Evolutionary conservation across 2,113 vertebrate genomes (phyloP).

Genomic region (Onychostruthus taczanowskii): DNA sequence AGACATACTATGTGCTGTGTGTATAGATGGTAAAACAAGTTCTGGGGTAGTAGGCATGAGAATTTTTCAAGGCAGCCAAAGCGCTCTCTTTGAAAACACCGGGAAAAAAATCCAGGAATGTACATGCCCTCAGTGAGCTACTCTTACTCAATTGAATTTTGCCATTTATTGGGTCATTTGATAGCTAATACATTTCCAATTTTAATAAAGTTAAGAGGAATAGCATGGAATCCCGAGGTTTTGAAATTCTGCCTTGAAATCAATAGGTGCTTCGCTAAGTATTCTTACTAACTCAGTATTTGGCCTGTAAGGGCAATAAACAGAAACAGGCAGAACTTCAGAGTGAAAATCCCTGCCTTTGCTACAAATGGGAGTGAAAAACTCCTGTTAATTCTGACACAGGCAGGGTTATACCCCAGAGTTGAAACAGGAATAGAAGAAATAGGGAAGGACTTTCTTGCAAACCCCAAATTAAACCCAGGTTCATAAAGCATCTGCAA

Average conservation of each 20-base stretch:
- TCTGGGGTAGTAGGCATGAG: not conserved
- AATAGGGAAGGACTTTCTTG: not conserved
- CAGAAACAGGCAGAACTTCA: slow-evolving; percentile 4
- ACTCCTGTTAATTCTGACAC: not conserved
- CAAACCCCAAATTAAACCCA: slow-evolving; percentile 36
- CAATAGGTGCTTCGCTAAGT: not conserved
- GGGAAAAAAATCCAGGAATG: not conserved
- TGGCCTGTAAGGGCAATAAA: not conserved
- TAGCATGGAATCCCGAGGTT: not conserved
- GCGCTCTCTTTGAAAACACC: not conserved
- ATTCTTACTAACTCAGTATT: not conserved
- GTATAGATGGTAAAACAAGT: not conserved
- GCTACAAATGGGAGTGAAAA: not conserved
- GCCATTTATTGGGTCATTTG: slow-evolving; percentile 1
- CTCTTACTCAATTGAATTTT: not conserved
- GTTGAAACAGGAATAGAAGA: not conserved
- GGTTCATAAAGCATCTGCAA: slow-evolving; percentile 22
- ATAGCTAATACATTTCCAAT: not conserved
- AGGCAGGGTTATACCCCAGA: not conserved
- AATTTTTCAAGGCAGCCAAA: slow-evolving; percentile 17
- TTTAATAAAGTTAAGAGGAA: not conserved
- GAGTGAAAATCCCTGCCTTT: not conserved
- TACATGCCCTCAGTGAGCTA: not conserved
- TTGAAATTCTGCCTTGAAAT: not conserved
- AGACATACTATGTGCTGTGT: not conserved